phyloP scores from a whole-genome alignment of 1,140 invertebrate genomes.

The Druon quercuslanigerum region DNA sequence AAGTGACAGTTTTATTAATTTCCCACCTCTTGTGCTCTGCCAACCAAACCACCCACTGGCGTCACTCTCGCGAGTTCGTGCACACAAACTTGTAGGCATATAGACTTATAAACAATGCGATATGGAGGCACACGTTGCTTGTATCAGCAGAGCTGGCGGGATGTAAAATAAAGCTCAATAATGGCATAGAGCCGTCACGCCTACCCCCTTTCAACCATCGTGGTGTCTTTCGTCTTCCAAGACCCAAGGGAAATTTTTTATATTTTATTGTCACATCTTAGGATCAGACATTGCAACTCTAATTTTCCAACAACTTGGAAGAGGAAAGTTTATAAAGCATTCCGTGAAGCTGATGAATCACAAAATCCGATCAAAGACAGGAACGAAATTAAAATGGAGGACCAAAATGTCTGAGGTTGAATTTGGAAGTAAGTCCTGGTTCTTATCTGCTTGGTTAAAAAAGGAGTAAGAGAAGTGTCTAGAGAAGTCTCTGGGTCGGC shows the following conservation, averaged over 20 bases:
- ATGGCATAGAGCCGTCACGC: slow-evolving; percentile 59
- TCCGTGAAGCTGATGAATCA: not conserved
- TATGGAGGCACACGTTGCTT: slow-evolving; percentile 25
- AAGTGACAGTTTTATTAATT: slow-evolving; percentile 87
- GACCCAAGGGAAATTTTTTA: slow-evolving; percentile 1
- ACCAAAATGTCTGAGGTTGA: not conserved
- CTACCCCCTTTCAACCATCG: slow-evolving; percentile 21
- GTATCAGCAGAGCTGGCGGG: slow-evolving; percentile 40
- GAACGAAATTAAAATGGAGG: not conserved
- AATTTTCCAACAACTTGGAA: not conserved
- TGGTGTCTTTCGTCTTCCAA: slow-evolving; percentile 30
- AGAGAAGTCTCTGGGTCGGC: slow-evolving; percentile 56
- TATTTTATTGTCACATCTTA: not conserved
- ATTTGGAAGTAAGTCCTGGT: slow-evolving; percentile 36
- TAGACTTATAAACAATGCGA: not conserved
- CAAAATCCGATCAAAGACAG: not conserved
- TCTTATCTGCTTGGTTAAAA: slow-evolving; percentile 54
- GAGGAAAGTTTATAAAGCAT: not conserved
- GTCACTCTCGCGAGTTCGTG: slow-evolving; percentile 58
- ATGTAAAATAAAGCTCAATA: slow-evolving; percentile 69
- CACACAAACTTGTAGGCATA: slow-evolving; percentile 37
- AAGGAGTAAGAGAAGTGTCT: slow-evolving; percentile 50
- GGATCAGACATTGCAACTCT: not conserved
- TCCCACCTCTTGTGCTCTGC: slow-evolving; percentile 74
- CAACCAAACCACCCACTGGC: slow-evolving; percentile 44